Base-by-base conservation (phyloP, 2,797 vertebrate genomes). In the Anolis apletophallus region DNA sequence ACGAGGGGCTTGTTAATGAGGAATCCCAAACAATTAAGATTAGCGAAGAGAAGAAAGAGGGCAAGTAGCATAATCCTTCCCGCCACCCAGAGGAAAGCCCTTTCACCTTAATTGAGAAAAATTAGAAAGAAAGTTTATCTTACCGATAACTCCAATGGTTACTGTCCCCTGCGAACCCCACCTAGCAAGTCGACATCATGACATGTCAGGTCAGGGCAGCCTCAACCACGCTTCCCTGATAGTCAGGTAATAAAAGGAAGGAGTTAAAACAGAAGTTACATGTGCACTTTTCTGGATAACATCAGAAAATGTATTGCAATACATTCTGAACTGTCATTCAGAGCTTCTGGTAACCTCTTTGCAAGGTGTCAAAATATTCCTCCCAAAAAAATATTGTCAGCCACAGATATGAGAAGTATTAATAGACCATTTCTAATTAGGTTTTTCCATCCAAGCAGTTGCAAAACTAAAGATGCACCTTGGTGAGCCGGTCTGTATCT, bases 221-320 rank as follows among this genome's bases (percentile, higher is more conserved):
- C 96, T 97, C 97, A 96, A 96, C 34, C 96, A 97, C 97, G 97
- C 97, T 97, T 97, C 97, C 97, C 97, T 98, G 97, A 98, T 98
- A 98, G 97, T 98, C 98, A 98, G 97, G 97, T 98, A 96, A 97
- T 96, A 98, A 98, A 98, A 97, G 97, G 97, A 98, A 98, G 97
- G 97, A 97, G 97, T 98, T 97, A 98, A 98, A 96, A 98, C 93
- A 98, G 94, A 95, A 95, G 95, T 95, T 94, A 95, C 93, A 96
- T 95, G 94, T 93, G 95, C 91, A 96, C 95, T 93, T 94, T 96
- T 97, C 95, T 96, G 96, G 97, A 96, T 92, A 95, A 95, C 92
- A 97, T 96, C 96, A 96, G 96, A 97, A 96, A 97, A 94, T 46
- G 91, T 89, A 90, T 94, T 92, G 93, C 91, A 93, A 93, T 87